A percentile compares a stretch with the other conserved stretches of the same genome.
Evolutionary conservation across 2,113 vertebrate genomes (phyloP).

Genomic region (Cisticola juncidis): DNA sequence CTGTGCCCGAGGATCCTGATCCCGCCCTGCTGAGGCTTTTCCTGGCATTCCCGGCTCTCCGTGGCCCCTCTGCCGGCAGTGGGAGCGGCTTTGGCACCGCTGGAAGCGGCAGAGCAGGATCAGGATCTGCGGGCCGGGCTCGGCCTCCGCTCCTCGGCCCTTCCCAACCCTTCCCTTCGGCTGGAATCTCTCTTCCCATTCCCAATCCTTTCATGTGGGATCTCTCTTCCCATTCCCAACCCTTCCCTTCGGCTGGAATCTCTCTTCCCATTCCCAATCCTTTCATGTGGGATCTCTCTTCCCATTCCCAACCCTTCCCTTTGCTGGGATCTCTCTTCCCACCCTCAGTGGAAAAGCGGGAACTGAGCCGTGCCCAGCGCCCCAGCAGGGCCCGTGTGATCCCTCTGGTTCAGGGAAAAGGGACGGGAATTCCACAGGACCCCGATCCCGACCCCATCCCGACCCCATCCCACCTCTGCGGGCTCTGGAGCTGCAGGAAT

Average conservation of each 20-base stretch:
- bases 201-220: not conserved
- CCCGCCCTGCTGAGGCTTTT: not conserved
- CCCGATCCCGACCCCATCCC: not conserved
- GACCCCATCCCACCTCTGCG: accelerated
- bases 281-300: not conserved
- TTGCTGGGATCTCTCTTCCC: not conserved
- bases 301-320: too few relatives aligned
- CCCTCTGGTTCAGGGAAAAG: not conserved
- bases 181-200: too few relatives aligned
- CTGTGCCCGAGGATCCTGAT: not conserved
- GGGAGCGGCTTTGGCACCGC: not conserved
- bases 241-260: not conserved
- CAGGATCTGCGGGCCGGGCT: not conserved
- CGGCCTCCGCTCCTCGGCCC: not conserved
- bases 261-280: not conserved
- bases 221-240: not conserved
- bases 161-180: not conserved
- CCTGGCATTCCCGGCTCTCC: accelerated
- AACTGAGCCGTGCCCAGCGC: not conserved
- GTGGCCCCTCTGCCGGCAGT: not conserved
- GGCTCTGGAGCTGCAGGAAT: not conserved
- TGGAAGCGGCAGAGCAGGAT: not conserved
- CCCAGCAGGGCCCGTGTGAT: not conserved
- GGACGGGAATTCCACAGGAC: not conserved
- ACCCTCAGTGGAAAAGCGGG: accelerated